Conservation (phyloP, 1,140 invertebrate genomes). For the Copidosoma floridanum region DNA sequence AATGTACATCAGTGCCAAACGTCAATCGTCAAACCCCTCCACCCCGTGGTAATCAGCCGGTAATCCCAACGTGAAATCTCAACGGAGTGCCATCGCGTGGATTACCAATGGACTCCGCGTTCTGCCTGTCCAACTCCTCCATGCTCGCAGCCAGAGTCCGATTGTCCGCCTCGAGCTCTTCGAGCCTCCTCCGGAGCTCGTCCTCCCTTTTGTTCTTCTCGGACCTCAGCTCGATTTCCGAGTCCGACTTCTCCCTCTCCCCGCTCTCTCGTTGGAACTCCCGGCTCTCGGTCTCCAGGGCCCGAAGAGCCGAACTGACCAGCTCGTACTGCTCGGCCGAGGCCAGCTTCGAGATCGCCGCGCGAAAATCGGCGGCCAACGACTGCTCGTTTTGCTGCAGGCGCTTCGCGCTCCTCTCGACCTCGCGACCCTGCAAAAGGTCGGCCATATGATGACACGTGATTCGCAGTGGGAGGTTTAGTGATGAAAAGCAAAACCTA, state of each 20-base stretch:
- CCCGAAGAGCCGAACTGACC: constrained; percentile 50
- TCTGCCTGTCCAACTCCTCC: constrained; percentile 72
- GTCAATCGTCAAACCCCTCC: no score
- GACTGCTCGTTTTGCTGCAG: constrained; percentile 44
- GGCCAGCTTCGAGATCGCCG: constrained; percentile 51
- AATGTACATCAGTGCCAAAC: no score
- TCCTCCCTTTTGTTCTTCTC: constrained; percentile 36
- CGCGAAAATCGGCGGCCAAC: constrained; percentile 47
- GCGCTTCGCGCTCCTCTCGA: constrained; percentile 47
- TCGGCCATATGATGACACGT: no score
- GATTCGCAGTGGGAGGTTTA: no score
- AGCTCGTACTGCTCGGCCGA: constrained; percentile 49
- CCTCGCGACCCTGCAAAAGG: constrained; percentile 41
- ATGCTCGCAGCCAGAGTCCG: constrained; percentile 60
- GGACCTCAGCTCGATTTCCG: constrained; percentile 34
- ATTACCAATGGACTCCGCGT: constrained; percentile 66
- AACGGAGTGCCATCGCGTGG: no score
- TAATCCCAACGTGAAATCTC: no score
- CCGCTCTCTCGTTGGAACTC: constrained; percentile 5
- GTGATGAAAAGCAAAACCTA: no score
- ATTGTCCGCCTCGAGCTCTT: constrained; percentile 56
- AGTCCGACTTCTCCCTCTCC: constrained; percentile 38
- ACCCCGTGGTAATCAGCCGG: no score
- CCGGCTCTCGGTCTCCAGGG: constrained; percentile 55
- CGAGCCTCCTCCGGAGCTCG: constrained; percentile 53